Evolutionary conservation across 2,888 invertebrate genomes (phyloP).

Genomic region (Agonum fuliginosum): DNA sequence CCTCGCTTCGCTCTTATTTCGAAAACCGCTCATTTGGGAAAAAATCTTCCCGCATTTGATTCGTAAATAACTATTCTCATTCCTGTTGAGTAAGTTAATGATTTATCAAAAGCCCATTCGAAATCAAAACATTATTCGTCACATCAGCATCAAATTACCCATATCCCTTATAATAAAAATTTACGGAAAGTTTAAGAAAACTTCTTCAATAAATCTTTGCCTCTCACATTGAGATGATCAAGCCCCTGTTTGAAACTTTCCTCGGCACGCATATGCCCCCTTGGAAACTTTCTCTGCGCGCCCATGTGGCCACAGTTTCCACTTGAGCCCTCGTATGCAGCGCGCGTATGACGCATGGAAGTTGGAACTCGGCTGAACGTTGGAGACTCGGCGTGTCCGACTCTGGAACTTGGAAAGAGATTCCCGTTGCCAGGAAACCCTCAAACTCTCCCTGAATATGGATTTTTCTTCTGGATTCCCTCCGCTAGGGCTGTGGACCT

Average conservation of each 20-base stretch:
- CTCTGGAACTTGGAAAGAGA: background rate
- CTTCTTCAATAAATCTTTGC: slow-evolving; percentile 30
- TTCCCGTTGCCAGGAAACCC: slow-evolving; percentile 32
- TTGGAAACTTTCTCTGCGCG: background rate
- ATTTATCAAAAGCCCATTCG: too few relatives aligned
- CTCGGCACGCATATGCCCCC: background rate
- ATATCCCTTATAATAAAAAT: slow-evolving; percentile 21
- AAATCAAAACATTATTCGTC: too few relatives aligned
- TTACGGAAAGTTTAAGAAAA: slow-evolving; percentile 18
- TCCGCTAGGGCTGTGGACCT: background rate
- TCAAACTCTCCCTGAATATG: slow-evolving; percentile 37
- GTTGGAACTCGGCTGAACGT: background rate
- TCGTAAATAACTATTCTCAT: too few relatives aligned
- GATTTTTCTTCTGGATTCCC: slow-evolving; percentile 32
- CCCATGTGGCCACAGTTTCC: background rate
- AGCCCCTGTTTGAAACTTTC: background rate
- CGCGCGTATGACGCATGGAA: slow-evolving; percentile 10
- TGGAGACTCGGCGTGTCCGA: background rate
- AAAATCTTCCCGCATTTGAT: too few relatives aligned
- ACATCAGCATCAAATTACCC: background rate
- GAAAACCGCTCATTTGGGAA: too few relatives aligned
- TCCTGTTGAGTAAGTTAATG: too few relatives aligned
- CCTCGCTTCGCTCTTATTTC: too few relatives aligned
- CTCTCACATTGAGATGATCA: background rate
- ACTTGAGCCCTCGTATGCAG: background rate